phyloP scores from a whole-genome alignment of 2,113 vertebrate genomes.

The Okapia johnstoni region DNA sequence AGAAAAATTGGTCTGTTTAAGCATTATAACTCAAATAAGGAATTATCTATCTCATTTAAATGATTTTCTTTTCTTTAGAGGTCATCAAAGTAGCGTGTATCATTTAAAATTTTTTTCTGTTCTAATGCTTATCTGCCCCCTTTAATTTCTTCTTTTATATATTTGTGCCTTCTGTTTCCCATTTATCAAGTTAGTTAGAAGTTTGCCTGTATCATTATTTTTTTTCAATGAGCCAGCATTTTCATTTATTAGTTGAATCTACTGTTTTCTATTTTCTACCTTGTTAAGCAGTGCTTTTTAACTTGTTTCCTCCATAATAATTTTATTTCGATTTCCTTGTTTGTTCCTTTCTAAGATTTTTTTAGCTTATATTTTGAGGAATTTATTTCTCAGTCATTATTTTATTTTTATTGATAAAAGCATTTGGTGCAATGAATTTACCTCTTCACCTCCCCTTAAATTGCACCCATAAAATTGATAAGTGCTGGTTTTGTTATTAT shows the following conservation, averaged over 20 bases:
- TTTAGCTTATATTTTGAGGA: neutral
- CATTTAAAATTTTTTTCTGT: neutral
- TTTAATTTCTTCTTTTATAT: neutral
- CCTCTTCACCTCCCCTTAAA: too few relatives aligned
- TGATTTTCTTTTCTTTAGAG: neutral
- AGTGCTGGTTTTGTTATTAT: neutral
- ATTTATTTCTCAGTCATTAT: neutral
- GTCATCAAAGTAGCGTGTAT: neutral
- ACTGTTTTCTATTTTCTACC: neutral
- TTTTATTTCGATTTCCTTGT: neutral
- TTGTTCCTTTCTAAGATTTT: neutral
- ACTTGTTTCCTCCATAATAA: neutral
- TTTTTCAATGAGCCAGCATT: neutral
- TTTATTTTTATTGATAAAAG: neutral
- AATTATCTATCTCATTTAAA: neutral
- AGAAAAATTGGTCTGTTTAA: neutral
- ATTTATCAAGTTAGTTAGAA: neutral
- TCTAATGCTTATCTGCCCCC: neutral
- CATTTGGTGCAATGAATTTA: neutral
- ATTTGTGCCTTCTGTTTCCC: neutral
- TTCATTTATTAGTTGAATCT: neutral
- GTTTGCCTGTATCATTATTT: neutral
- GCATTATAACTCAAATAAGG: neutral
- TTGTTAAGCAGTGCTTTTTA: neutral
- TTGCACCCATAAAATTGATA: neutral